Conservation (phyloP, 2,113 vertebrate genomes). For the Electrona antarctica region DNA sequence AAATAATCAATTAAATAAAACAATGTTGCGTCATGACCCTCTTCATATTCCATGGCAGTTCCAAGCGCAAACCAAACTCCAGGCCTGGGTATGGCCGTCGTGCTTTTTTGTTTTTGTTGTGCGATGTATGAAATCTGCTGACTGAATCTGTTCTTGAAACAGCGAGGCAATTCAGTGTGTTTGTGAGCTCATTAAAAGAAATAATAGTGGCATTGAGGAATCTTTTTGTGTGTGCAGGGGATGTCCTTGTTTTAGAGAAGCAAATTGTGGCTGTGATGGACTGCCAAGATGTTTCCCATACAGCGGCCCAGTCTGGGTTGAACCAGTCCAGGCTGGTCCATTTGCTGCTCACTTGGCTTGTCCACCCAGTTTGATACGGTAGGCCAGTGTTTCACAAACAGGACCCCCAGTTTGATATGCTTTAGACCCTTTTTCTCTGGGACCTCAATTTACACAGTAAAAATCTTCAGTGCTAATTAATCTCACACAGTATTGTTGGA, state of each 20-base stretch:
- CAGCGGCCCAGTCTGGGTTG: slow-evolving; percentile 54
- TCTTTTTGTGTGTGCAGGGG: slow-evolving; percentile 39
- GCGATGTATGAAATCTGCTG: slow-evolving; percentile 59
- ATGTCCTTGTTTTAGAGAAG: slow-evolving; percentile 37
- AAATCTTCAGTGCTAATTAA: too few species aligned
- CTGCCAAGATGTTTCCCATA: slow-evolving; percentile 32
- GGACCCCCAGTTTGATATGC: too few species aligned
- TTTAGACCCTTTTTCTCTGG: too few species aligned
- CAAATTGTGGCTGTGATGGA: slow-evolving; percentile 37
- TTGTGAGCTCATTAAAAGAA: slow-evolving; percentile 71
- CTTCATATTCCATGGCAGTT: slow-evolving; percentile 38
- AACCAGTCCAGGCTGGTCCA: slow-evolving; percentile 52
- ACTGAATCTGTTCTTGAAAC: slow-evolving; percentile 49
- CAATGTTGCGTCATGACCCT: slow-evolving; percentile 38
- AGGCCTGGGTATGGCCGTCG: slow-evolving; percentile 8
- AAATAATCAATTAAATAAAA: slow-evolving; percentile 57
- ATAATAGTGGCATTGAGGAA: slow-evolving; percentile 55
- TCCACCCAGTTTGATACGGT: slow-evolving; percentile 67
- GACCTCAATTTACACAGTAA: too few species aligned
- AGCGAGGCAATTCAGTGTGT: slow-evolving; percentile 44
- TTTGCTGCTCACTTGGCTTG: slow-evolving; percentile 48
- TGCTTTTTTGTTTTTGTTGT: slow-evolving; percentile 45
- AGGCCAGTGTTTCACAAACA: background rate
- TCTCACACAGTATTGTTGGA: too few species aligned
- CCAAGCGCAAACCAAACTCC: background rate